Base-by-base conservation (phyloP, 2,888 invertebrate species). In the Melanostoma mellinum region DNA sequence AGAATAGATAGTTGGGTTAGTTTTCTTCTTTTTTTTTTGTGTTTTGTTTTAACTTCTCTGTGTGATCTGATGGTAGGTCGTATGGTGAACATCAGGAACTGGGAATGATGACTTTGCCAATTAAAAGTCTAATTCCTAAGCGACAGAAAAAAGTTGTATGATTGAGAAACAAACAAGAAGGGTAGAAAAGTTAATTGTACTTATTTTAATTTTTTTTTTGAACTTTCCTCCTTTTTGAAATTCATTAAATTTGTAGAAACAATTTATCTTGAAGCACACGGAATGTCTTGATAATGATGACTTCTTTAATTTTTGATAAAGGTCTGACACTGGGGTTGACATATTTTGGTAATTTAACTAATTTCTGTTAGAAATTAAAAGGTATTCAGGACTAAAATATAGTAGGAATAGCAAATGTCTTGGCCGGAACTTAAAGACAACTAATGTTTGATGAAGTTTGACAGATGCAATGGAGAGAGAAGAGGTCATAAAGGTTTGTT, bases 71-170 rank as follows among this genome's bases (percentile, higher is more conserved):
- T 38, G 20, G 2, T n/a, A 2, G 20, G 33, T 20, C 20, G 48
- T 32, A 48, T 10, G 46, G 30, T 9, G 60, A 20, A 32, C n/a
- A 40, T 50, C 40, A 36, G 63, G 42, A 38, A 36, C 4, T 6
- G 48, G 33, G 68, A 50, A 44, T 6, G 48, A 71, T 52, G 81
- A 46, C 63, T 77, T 68, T 73, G 68, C 72, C 81, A 82, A 82
- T 82, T 82, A 82, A 82, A 73, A 82, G 67, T 82, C 68, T 73
- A 77, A 72, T 81, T 81, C 65, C 76, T 44, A 58, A 42, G 76
- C 36, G 60, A 71, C 20, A 42, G 8, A 81, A 67, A 71, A 60
- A 60, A 60, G 44, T 60, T 60, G 35, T 32, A 44, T 60, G 61
- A 50, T 63, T 61, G 74, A 74, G 38, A 44, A 60, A 73, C 46